Conservation (phyloP, 1,140 invertebrate species). For the Harlomillsia oculata region DNA sequence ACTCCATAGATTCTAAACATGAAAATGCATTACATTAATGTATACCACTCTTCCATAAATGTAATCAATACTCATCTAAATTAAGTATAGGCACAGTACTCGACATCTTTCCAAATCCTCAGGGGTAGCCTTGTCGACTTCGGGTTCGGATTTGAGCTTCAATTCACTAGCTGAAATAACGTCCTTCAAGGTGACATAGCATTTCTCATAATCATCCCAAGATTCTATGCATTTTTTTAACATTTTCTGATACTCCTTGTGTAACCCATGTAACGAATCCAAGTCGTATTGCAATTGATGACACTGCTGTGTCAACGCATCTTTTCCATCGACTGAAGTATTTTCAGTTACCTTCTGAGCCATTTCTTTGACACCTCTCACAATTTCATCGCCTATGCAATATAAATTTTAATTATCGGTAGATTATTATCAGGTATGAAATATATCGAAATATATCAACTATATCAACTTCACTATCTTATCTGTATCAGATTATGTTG, state of each 20-base stretch:
- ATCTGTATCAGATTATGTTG: too few species aligned
- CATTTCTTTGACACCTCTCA: constrained; percentile 62
- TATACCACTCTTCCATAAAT: neutral
- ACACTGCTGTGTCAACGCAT: constrained; percentile 70
- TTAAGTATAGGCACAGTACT: constrained; percentile 29
- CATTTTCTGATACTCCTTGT: constrained; percentile 64
- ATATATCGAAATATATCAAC: too few species aligned
- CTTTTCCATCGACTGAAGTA: constrained; percentile 76
- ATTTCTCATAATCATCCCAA: constrained; percentile 75
- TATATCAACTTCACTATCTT: too few species aligned
- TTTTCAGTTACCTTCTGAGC: constrained; percentile 67
- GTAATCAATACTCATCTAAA: neutral
- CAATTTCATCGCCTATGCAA: constrained; percentile 50
- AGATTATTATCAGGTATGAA: neutral
- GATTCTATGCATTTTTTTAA: constrained; percentile 68
- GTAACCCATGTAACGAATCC: constrained; percentile 71
- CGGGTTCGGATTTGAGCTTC: constrained; percentile 54
- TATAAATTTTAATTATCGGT: neutral
- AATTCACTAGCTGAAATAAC: constrained; percentile 66
- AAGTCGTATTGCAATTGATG: constrained; percentile 74
- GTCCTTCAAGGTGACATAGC: constrained; percentile 61
- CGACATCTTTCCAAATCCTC: constrained; percentile 68
- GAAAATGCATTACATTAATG: constrained; percentile 3
- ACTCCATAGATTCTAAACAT: constrained; percentile 50
- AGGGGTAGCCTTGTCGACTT: constrained; percentile 66